phyloP scores from a whole-genome alignment of 2,797 vertebrate species.

The Orientallactaga sibirica region DNA sequence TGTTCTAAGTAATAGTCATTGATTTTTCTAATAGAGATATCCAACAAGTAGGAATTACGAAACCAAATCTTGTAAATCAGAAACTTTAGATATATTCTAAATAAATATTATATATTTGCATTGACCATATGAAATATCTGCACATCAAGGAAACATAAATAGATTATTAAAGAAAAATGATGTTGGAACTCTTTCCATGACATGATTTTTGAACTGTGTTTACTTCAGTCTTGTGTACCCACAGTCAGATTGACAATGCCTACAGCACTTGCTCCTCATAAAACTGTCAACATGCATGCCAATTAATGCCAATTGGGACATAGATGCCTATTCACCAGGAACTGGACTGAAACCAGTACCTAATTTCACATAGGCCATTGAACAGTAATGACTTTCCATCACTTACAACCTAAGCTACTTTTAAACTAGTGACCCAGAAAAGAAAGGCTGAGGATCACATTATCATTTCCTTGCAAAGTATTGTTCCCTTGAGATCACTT shows the following conservation, averaged over 20 bases:
- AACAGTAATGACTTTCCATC: constrained; percentile 70
- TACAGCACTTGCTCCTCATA: neutral
- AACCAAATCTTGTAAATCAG: neutral
- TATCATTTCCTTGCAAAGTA: constrained; percentile 70
- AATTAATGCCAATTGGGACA: constrained; percentile 71
- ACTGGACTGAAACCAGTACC: constrained; percentile 64
- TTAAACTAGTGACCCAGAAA: constrained; percentile 56
- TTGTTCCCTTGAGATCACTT: constrained; percentile 59
- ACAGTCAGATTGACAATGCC: constrained; percentile 42
- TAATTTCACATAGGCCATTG: constrained; percentile 74
- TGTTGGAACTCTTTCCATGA: neutral
- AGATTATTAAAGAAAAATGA: neutral
- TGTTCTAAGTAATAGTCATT: neutral
- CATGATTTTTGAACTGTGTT: neutral
- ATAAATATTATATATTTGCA: neutral
- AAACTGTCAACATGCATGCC: constrained; percentile 61
- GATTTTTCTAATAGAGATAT: neutral
- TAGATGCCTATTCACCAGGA: constrained; percentile 64
- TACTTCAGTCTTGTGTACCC: neutral
- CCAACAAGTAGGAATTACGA: neutral
- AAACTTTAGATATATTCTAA: neutral
- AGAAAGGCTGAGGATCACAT: constrained; percentile 68
- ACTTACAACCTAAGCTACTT: constrained; percentile 63
- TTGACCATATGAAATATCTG: constrained; percentile 14
- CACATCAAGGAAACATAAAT: neutral